Base-by-base conservation (phyloP, 2,888 invertebrate species). In the Agrochola lota region DNA sequence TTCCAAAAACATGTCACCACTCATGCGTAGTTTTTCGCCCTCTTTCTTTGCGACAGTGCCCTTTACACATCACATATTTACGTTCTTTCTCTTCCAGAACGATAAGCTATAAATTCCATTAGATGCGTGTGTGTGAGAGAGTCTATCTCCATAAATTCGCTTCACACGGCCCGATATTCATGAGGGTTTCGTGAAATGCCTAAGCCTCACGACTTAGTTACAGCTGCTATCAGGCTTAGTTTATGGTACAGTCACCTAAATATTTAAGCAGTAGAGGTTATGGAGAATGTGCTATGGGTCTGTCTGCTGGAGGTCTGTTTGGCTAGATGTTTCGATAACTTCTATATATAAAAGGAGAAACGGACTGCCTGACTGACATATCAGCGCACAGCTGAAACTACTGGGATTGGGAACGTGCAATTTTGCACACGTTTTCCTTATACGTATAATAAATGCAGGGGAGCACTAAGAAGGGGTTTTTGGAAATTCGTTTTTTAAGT, bases 91-190 rank as follows among this genome's bases (percentile, higher is more conserved):
- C 66, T 74, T 78, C 68, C 83, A 79, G 60, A 17, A 67, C 68
- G 69, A 78, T 74, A 73, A 82, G 85, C 81, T 81, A 78, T 62
- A 80, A 83, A 77, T 83, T 83, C 77, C 64, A 77, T 87, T 79
- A 80, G n/a, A 62, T 17, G 43, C 1, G 64, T 77, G 68, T 62
- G 30, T 43, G 49, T 15, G 60, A 6, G 17, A 70, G 66, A 49
- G 77, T 76, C 57, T 83, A 78, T 83, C 71, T 87, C 59, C 74
- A 85, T 85, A 85, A 77, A 89, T 88, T 87, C 69, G 71, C 30
- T 76, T 74, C 64, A 71, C 77, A 76, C 64, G 70, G 66, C 68
- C 49, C 78, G 66, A 73, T 84, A 77, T 81, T 87, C 85, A 87
- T 74, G 82, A 83, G 70, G 64, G 77, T 71, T 57, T 73, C 70